Base-by-base conservation (phyloP, 2,797 vertebrate species). In the Apogon talboti region DNA sequence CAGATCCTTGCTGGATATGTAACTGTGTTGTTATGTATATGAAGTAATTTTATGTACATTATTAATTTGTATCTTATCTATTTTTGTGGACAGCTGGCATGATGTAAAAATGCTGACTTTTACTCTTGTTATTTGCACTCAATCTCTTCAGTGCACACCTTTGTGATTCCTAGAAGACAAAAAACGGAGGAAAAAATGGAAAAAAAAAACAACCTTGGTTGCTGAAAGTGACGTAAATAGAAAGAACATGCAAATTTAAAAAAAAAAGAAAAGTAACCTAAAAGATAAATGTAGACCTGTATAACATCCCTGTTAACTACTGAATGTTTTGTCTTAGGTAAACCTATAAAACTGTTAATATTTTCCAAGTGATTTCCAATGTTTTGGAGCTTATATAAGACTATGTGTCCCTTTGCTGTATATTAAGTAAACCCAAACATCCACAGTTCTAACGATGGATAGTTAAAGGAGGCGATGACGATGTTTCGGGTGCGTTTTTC, bases 301-400 rank as follows among this genome's bases (percentile, higher is more conserved):
- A 57, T 64, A 69, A 69, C 53, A 33, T 60, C 67, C 69, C 56
- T 79, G 70, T 78, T 82, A 65, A 61, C 74, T 79, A 67, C 64
- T 92, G 71, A 91, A 91, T 92, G 90, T 92, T 87, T 78, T 76
- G 69, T 92, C 69, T 65, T 89, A 87, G 71, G 74, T 84, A 82
- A 86, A 79, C 68, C 61, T 82, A 74, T 79, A 33, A 84, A 75
- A 83, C 53, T 79, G 62, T 86, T 65, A 37, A 82, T 91, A 81
- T 81, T 89, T 91, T 81, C 69, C 74, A 74, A 86, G 87, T 88
- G 66, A 78, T 82, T 83, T 81, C 70, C 71, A 74, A 47, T 63
- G 59, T 83, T 82, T 64, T 73, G 52, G 74, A 89, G 71, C 79
- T 79, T 83, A 47, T 83, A 78, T 47, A 67, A 84, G 71, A 79